Conservation (phyloP, 2,888 invertebrate species). For the Dione vanillae region DNA sequence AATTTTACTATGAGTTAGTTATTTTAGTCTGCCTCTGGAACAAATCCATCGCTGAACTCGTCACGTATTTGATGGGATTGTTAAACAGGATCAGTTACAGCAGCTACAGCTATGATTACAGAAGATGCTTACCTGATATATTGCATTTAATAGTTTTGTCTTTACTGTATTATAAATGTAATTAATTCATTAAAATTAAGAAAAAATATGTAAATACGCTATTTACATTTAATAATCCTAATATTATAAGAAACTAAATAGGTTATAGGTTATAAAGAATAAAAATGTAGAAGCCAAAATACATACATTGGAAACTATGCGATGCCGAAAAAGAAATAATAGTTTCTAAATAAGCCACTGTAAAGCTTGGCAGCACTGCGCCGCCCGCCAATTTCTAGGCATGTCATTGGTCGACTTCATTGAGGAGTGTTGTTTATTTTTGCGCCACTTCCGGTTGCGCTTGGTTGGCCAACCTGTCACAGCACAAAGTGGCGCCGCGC, state of each 20-base stretch:
- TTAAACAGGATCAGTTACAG: too few species aligned
- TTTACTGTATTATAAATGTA: too few species aligned
- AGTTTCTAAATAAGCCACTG: constrained; percentile 49
- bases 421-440: constrained; percentile 51
- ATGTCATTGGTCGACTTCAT: constrained; percentile 59
- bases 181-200: too few species aligned
- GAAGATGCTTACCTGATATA: too few species aligned
- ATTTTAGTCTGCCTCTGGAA: too few species aligned
- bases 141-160: too few species aligned
- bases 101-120: too few species aligned
- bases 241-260: neutral
- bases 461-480: constrained; percentile 64
- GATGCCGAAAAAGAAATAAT: constrained; percentile 17
- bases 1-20: too few species aligned
- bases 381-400: constrained; percentile 61
- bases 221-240: too few species aligned
- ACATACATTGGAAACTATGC: neutral
- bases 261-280: neutral
- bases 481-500: constrained; percentile 57
- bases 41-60: too few species aligned
- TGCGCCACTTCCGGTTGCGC: constrained; percentile 66
- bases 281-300: constrained; percentile 6
- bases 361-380: constrained; percentile 74
- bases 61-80: too few species aligned
- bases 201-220: too few species aligned